phyloP scores from a whole-genome alignment of 2,888 invertebrate species.

The Amphimallon solstitiale region DNA sequence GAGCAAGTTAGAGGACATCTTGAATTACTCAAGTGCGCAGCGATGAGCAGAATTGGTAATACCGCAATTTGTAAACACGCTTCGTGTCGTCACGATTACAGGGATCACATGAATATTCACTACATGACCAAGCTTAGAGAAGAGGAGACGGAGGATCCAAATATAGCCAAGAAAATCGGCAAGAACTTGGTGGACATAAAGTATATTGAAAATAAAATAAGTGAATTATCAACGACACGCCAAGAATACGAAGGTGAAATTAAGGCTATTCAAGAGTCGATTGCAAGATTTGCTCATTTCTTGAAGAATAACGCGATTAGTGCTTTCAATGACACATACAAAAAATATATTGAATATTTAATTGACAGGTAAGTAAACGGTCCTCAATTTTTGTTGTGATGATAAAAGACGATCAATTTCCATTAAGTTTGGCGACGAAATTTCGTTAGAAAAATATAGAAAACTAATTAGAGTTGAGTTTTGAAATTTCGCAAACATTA shows the following conservation, averaged over 20 bases:
- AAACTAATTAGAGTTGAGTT: too few species aligned
- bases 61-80: slow-evolving; percentile 49
- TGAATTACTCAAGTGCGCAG: slow-evolving; percentile 52
- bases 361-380: slow-evolving; percentile 52
- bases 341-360: slow-evolving; percentile 55
- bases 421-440: too few species aligned
- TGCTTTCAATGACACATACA: slow-evolving; percentile 56
- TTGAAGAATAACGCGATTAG: slow-evolving; percentile 56
- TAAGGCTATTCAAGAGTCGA: slow-evolving; percentile 49
- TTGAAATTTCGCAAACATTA: too few species aligned
- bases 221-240: background rate
- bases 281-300: slow-evolving; percentile 58
- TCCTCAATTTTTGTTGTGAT: too few species aligned
- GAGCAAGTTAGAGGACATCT: slow-evolving; percentile 56
- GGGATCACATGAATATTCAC: slow-evolving; percentile 58
- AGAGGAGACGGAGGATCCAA: slow-evolving; percentile 48
- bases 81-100: slow-evolving; percentile 52
- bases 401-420: too few species aligned
- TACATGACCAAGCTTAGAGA: slow-evolving; percentile 54
- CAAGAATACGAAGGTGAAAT: slow-evolving; percentile 50
- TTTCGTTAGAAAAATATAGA: too few species aligned
- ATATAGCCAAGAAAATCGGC: slow-evolving; percentile 19
- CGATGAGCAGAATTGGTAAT: slow-evolving; percentile 48
- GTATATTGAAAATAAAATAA: slow-evolving; percentile 18
- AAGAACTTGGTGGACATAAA: background rate